These are phyloP conservation scores for Malurus splendens DNA, from an alignment of 2,797 vertebrate species.

Conservation along the genomic window DNA sequence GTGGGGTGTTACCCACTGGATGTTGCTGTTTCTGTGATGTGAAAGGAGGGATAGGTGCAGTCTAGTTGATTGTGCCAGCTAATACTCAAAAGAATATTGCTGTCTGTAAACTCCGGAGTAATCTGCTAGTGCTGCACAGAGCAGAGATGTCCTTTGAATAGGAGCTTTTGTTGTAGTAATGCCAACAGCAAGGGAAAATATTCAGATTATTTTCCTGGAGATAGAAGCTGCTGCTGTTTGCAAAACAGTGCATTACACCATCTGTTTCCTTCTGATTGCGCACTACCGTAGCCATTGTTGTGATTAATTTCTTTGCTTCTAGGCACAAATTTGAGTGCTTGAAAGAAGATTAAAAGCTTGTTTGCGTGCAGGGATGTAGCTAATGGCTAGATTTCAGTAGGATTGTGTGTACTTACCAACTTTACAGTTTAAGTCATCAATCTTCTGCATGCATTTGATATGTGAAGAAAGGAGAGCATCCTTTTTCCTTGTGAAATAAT, in stretches of 20 bases:
- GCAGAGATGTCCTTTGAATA: background rate
- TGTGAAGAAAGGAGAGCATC: background rate
- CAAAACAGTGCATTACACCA: conserved; percentile 42
- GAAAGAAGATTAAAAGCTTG: conserved; percentile 54
- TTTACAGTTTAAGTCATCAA: conserved; percentile 4
- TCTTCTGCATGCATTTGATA: background rate
- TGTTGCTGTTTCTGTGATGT: background rate
- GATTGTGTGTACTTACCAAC: conserved; percentile 26
- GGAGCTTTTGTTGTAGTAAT: background rate
- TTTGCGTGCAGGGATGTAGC: background rate
- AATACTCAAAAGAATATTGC: background rate
- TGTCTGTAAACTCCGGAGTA: background rate
- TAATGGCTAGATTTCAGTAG: conserved; percentile 18
- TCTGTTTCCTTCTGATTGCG: conserved; percentile 66
- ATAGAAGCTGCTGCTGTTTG: conserved; percentile 30
- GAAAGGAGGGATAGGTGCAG: background rate
- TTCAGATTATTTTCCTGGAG: conserved; percentile 28
- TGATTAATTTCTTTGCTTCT: conserved; percentile 58
- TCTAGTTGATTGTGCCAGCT: background rate
- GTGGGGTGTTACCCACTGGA: background rate
- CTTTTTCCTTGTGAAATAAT: background rate
- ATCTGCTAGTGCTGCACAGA: background rate
- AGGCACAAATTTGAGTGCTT: conserved; percentile 27
- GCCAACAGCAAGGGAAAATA: background rate
- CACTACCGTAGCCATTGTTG: conserved; percentile 5